A percentile compares a stretch with the other conserved stretches of the same genome.
Conservation (phyloP, 2,888 invertebrate genomes). For the Zeuzera pyrina region DNA sequence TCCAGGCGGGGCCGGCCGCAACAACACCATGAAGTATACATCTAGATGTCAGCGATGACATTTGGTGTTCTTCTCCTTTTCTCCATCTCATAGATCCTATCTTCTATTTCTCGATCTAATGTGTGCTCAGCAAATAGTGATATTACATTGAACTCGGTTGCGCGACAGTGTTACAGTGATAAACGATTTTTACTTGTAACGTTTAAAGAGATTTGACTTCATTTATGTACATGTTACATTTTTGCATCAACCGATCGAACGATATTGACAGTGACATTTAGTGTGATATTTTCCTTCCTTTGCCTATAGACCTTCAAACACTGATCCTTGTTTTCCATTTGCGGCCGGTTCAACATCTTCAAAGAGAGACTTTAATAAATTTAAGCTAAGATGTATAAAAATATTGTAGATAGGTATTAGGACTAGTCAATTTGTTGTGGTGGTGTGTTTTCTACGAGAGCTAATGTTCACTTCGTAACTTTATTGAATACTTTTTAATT, state of each 20-base stretch:
- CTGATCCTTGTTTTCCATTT: conserved; percentile 32
- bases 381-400: conserved; percentile 40
- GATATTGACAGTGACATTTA: conserved; percentile 21
- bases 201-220: conserved; percentile 22
- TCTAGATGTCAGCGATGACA: conserved; percentile 35
- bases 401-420: conserved; percentile 61
- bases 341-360: conserved; percentile 65
- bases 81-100: conserved; percentile 23
- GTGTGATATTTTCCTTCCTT: conserved; percentile 28
- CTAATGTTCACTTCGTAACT: conserved; percentile 53
- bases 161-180: conserved; percentile 37
- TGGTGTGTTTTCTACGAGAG: conserved; percentile 63
- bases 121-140: conserved; percentile 42
- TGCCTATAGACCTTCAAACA: conserved; percentile 24
- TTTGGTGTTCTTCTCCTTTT: conserved; percentile 8
- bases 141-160: conserved; percentile 57
- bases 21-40: conserved; percentile 66
- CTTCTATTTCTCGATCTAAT: conserved; percentile 17
- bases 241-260: conserved; percentile 7
- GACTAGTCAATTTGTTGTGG: conserved; percentile 70
- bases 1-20: conserved; percentile 70
- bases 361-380: conserved; percentile 62
- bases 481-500: conserved; percentile 48
- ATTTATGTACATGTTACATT: conserved; percentile 1
- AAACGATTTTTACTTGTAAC: conserved; percentile 14